phyloP scores from a whole-genome alignment of 1,140 invertebrate genomes.

The Sitobion miscanthi region DNA sequence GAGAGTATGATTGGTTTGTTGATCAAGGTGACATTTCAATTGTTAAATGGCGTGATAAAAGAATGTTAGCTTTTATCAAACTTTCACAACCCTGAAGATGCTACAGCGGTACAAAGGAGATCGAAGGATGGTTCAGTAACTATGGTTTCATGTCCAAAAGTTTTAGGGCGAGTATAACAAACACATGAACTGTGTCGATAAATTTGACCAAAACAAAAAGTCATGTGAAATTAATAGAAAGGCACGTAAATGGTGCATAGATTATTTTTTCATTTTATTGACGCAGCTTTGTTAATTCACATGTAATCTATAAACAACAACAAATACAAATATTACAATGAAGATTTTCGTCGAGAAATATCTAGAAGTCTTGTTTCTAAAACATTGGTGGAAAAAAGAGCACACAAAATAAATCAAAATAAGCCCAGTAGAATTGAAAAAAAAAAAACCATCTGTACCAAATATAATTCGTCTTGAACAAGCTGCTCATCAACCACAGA shows the following conservation, averaged over 20 bases:
- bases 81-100: constrained; percentile 54
- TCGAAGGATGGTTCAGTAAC: constrained; percentile 58
- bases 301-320: background rate
- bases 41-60: background rate
- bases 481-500: too few relatives aligned
- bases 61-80: constrained; percentile 39
- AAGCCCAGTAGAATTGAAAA: too few relatives aligned
- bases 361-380: background rate
- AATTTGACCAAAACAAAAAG: constrained; percentile 62
- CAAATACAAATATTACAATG: constrained; percentile 16
- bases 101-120: constrained; percentile 48
- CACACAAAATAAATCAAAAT: too few relatives aligned
- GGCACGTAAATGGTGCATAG: constrained; percentile 62
- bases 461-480: too few relatives aligned
- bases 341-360: constrained; percentile 1
- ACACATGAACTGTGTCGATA: constrained; percentile 63
- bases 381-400: background rate
- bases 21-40: background rate
- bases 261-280: constrained; percentile 61
- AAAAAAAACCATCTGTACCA: too few relatives aligned
- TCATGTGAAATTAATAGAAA: constrained; percentile 62
- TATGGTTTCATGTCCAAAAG: constrained; percentile 59
- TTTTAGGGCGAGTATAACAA: constrained; percentile 62
- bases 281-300: background rate
- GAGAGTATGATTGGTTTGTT: background rate